These are phyloP conservation scores for roundworm (Caenorhabditis elegans) DNA, from an alignment of 1,140 invertebrate species.

Conservation along the genomic window DNA sequence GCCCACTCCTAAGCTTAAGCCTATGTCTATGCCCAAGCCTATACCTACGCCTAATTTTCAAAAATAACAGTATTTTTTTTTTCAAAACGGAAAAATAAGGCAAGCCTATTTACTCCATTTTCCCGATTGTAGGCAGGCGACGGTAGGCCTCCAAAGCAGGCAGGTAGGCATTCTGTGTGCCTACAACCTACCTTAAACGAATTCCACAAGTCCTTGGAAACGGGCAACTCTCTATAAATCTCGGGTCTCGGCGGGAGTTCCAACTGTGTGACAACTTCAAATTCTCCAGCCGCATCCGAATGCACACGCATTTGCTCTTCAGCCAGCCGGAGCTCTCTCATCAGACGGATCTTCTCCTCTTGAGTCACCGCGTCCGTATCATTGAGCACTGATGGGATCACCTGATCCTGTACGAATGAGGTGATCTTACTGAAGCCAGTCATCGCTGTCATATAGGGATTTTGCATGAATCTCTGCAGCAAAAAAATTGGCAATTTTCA, in stretches of 20 bases:
- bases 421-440: constrained; percentile 52
- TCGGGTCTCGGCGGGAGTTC: constrained; percentile 49
- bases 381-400: constrained; percentile 37
- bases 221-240: constrained; percentile 45
- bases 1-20: too few relatives aligned
- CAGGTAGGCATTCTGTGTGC: too few relatives aligned
- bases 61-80: too few relatives aligned
- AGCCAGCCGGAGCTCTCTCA: constrained; percentile 40
- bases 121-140: too few relatives aligned
- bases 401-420: constrained; percentile 51
- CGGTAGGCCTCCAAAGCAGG: too few relatives aligned
- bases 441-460: constrained; percentile 52
- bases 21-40: too few relatives aligned
- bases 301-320: constrained; percentile 32
- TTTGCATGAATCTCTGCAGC: constrained; percentile 49
- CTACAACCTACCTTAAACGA: not conserved
- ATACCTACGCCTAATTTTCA: too few relatives aligned
- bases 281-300: constrained; percentile 41
- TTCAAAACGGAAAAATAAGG: too few relatives aligned
- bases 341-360: constrained; percentile 48
- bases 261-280: constrained; percentile 51
- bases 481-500: too few relatives aligned
- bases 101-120: too few relatives aligned
- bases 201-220: constrained; percentile 38
- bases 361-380: constrained; percentile 45